Evolutionary conservation across 2,888 invertebrate species (phyloP).

Genomic region (Steinernema hermaphroditum): DNA sequence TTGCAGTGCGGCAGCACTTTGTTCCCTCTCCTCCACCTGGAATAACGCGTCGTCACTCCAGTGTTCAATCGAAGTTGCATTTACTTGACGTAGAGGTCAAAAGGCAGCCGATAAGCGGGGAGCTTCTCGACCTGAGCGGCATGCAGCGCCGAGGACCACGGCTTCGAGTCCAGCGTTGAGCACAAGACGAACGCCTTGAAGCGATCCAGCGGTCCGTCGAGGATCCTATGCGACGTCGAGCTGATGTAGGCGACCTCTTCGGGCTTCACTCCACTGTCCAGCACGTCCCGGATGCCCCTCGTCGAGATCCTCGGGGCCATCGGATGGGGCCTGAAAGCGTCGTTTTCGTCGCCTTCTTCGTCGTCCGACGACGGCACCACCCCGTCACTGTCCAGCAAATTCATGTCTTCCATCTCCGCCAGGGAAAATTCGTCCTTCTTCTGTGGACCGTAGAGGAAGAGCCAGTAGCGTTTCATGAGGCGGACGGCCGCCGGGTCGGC

Average conservation of each 20-base stretch:
- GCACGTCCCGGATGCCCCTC: not conserved
- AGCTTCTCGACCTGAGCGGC: conserved; percentile 28
- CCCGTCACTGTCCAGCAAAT: not conserved
- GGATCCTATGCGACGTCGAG: not conserved
- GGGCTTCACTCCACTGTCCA: conserved; percentile 23
- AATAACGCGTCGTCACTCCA: too few species aligned
- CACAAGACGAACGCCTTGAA: conserved; percentile 35
- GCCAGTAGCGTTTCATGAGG: conserved; percentile 33
- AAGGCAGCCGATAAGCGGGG: conserved; percentile 33
- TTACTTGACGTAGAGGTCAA: conserved; percentile 35
- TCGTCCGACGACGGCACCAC: not conserved
- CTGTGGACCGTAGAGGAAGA: conserved; percentile 3
- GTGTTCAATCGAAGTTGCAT: too few species aligned
- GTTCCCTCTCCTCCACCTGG: conserved; percentile 31
- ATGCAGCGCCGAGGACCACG: not conserved
- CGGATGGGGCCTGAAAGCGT: conserved; percentile 26
- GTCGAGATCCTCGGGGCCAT: conserved; percentile 33
- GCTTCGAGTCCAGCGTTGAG: conserved; percentile 24
- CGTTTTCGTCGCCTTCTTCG: not conserved
- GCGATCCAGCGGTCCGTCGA: conserved; percentile 26
- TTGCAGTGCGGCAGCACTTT: conserved; percentile 30
- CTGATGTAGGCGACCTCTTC: conserved; percentile 31
- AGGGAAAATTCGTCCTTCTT: not conserved
- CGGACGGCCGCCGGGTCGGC: conserved; percentile 32
- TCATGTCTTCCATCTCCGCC: not conserved